These are phyloP conservation scores for Patagioenas fasciata DNA, from an alignment of 2,113 vertebrate species.

Conservation along the genomic window DNA sequence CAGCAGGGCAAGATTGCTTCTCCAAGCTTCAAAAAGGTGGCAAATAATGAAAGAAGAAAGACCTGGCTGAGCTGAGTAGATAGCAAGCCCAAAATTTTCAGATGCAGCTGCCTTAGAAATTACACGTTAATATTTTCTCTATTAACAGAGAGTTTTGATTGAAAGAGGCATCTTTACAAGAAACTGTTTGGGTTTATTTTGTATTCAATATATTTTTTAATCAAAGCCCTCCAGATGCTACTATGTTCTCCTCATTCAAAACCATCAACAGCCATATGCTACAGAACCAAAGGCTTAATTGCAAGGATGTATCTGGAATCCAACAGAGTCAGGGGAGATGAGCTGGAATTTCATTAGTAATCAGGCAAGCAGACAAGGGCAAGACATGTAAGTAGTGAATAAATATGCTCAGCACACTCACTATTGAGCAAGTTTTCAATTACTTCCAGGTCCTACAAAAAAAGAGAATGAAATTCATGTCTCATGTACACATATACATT, in stretches of 20 bases:
- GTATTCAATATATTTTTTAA: constrained; percentile 44
- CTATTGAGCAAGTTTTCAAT: not conserved
- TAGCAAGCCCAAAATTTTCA: not conserved
- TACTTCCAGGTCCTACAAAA: not conserved
- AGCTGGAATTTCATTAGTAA: constrained; percentile 3
- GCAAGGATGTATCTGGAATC: constrained; percentile 30
- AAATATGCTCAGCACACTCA: not conserved
- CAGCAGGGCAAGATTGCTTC: not conserved
- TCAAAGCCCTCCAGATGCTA: constrained; percentile 58
- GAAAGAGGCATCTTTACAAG: not conserved
- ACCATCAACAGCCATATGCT: constrained; percentile 35
- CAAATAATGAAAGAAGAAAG: not conserved
- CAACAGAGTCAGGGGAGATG: not conserved
- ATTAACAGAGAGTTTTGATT: not conserved
- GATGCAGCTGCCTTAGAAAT: not conserved
- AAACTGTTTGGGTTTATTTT: not conserved
- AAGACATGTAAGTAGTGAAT: not conserved
- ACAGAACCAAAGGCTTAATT: constrained; percentile 41
- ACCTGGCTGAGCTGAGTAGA: not conserved
- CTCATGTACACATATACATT: rapidly evolving
- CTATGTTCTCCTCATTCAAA: constrained; percentile 20
- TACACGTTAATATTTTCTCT: not conserved
- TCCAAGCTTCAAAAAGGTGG: not conserved
- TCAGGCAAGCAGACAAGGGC: not conserved
- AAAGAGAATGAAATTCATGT: not conserved